Evolutionary conservation across 2,888 invertebrate genomes (phyloP).

Genomic region (Acrobasis consociella): DNA sequence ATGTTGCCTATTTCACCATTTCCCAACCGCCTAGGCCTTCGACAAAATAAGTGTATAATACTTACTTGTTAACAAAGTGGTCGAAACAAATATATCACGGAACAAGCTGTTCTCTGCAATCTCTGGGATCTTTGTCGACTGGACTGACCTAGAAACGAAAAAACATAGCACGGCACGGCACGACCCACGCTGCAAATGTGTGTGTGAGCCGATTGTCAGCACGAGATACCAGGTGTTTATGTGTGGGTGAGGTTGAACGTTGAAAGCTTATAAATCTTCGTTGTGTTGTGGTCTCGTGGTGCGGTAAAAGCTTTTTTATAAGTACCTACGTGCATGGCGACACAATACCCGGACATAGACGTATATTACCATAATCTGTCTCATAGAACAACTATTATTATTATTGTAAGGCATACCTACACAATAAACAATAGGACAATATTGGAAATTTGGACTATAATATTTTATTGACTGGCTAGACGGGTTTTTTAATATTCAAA

Average conservation of each 20-base stretch:
- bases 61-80: conserved; percentile 37
- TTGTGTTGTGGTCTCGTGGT: conserved; percentile 40
- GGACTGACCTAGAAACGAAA: conserved; percentile 77
- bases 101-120: conserved; percentile 47
- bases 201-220: conserved; percentile 35
- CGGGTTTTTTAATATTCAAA: conserved; percentile 2
- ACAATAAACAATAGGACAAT: conserved; percentile 4
- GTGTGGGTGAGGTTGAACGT: conserved; percentile 48
- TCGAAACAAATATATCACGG: conserved; percentile 60
- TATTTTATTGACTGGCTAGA: not conserved
- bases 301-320: conserved; percentile 35
- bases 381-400: not conserved
- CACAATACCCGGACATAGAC: conserved; percentile 60
- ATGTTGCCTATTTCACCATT: not conserved
- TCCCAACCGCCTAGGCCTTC: not conserved
- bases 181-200: conserved; percentile 46
- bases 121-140: conserved; percentile 41
- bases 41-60: conserved; percentile 28
- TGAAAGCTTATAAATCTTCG: conserved; percentile 72
- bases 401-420: not conserved
- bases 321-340: conserved; percentile 50
- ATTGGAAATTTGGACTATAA: not conserved
- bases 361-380: conserved; percentile 56
- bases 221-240: not conserved
- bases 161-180: conserved; percentile 57